Conservation (phyloP, 2,113 vertebrate species). For the Telmatochromis sp. region DNA sequence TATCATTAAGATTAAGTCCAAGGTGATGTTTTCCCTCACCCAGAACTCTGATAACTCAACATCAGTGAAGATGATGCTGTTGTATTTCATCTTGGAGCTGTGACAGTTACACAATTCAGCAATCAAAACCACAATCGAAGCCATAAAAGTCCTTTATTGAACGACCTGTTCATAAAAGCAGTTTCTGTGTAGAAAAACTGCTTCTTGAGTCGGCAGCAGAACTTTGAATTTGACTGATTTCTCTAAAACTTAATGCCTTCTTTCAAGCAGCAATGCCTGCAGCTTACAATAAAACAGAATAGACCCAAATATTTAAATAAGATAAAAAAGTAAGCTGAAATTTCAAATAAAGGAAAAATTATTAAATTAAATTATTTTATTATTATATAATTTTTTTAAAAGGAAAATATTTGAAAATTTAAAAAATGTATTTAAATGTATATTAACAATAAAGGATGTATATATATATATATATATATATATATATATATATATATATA, state of each 20-base stretch:
- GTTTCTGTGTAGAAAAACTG: background rate
- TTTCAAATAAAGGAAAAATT: background rate
- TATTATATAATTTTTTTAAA: fast-evolving
- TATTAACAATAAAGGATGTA: background rate
- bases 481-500: background rate
- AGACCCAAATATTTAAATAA: background rate
- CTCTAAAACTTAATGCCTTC: background rate
- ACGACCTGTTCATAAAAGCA: background rate
- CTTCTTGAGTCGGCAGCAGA: fast-evolving
- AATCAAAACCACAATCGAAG: fast-evolving
- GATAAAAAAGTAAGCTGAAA: background rate
- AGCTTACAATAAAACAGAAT: background rate
- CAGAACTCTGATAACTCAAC: background rate
- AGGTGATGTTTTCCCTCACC: background rate
- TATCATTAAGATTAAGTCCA: background rate
- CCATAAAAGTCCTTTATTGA: background rate
- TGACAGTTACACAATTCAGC: too few species aligned
- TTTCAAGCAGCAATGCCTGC: background rate
- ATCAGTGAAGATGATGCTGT: background rate
- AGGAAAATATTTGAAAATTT: fast-evolving
- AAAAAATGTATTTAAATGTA: background rate
- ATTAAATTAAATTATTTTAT: background rate
- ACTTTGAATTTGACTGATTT: background rate
- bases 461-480: too few species aligned
- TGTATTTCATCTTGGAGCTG: too few species aligned